Evolutionary conservation across 2,888 invertebrate species (phyloP).

Genomic region (Trachelus stipa): DNA sequence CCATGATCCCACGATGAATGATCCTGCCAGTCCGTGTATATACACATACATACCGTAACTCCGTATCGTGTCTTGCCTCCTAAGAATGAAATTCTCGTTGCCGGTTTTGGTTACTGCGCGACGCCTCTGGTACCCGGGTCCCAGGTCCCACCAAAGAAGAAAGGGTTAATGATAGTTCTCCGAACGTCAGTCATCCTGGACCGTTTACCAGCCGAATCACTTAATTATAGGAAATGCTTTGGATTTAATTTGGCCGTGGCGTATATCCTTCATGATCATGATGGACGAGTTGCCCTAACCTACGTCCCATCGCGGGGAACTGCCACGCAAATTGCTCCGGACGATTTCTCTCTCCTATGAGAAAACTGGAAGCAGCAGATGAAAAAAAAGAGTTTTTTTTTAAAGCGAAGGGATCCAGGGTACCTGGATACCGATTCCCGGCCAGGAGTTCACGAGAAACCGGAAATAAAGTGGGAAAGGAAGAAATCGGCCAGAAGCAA

Average conservation of each 20-base stretch:
- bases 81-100: background rate
- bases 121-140: background rate
- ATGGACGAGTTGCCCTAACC: conserved; percentile 13
- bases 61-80: background rate
- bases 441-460: background rate
- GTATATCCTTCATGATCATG: conserved; percentile 11
- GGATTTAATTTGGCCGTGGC: conserved; percentile 29
- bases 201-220: conserved; percentile 29
- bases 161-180: conserved; percentile 30
- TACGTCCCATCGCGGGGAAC: conserved; percentile 1
- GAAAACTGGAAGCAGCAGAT: background rate
- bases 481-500: background rate
- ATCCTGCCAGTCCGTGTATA: background rate
- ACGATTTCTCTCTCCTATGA: conserved; percentile 4
- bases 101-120: background rate
- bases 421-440: background rate
- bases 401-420: background rate
- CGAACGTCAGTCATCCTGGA: conserved; percentile 23
- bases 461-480: background rate
- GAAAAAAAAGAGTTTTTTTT: background rate
- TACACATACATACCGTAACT: background rate
- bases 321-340: background rate
- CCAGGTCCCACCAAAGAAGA: background rate
- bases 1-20: background rate
- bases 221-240: conserved; percentile 38